Evolutionary conservation across 2,888 invertebrate genomes (phyloP), one percentile per base, ranked within the genome.

Genomic region (Dolomedes plantarius): DNA sequence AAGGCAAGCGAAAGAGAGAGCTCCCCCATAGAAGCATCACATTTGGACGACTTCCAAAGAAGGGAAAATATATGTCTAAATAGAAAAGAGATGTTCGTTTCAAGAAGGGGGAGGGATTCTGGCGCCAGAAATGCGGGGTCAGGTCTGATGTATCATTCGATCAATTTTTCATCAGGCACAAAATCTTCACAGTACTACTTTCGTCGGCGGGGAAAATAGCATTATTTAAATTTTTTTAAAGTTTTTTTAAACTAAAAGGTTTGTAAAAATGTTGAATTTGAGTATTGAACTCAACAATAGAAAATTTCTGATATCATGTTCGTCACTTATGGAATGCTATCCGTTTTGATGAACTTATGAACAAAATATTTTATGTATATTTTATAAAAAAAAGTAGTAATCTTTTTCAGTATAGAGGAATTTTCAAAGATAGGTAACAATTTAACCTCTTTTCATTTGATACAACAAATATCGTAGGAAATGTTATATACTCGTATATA

Each of bases 81-180:
- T 23, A 56, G 19, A 56, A 23, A 23, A 56, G 56, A 19, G 56
- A 56, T 23, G 56, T 56, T 56, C 56, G 23, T 23, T 56, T 56
- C 23, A 1, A 23, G 56, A 23, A 23, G 19, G 56, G 56, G 56
- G 19, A 11, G 56, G 19, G 56, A 23, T 11, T 23, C 56, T 56
- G 56, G 56, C 56, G 56, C 56, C 56, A 56, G 23, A n/a, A 23
- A 56, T 56, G 56, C 56, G 56, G 56, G 56, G 56, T 56, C 56
- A 56, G 23, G 56, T 56, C 56, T 56, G 23, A 56, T 56, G 56
- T 56, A 56, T 56, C 56, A 23, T 56, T 56, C 56, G 56, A 56
- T 56, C 56, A 19, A 56, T 56, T 23, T 56, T 56, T 23, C 56
- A 56, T 56, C 56, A 56, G 16, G 23, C 23, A 23, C 56, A 56